Base-by-base conservation (phyloP, 23 tunicate genomes). In the Botrylloides violaceus region DNA sequence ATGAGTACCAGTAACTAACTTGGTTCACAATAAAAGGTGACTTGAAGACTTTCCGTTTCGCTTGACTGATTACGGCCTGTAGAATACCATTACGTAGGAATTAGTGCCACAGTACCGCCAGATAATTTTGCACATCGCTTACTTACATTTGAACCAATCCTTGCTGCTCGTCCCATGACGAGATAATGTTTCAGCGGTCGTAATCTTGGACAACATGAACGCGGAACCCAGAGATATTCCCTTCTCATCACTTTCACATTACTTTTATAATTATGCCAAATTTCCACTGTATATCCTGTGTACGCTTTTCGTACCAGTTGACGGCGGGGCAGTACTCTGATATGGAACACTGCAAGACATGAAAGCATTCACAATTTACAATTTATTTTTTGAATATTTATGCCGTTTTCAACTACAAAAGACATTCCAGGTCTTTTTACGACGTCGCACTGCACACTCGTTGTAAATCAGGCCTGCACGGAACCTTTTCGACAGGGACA, bases 171-270 rank as follows among this genome's bases (percentile, higher is more conserved):
- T 1, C 96, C 96, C 96, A 88, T 88, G 27, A 88, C 70, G 28
- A 88, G 77, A 64, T 88, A 88, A 18, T 88, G 66, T 37, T 83
- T 50, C 49, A 31, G 65, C n/a, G 88, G 88, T 28, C 96, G 80
- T 39, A 88, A 48, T 64, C 77, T 81, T 15, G 96, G 96, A 59
- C 96, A 88, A 66, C 96, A 88, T 24, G 74, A 77, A 58, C 80
- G 72, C 47, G 86, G 77, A 32, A 88, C 88, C 96, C 96, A 88
- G 32, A 88, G 27, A 61, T 81, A 88, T 38, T 88, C 96, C 32
- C 96, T 66, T 27, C 30, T 24, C 87, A 88, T 81, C 65, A 88
- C 35, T 59, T 76, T 74, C 58, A 88, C 77, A 43, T 53, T 57
- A 22, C 85, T 76, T 66, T 81, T 88, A 83, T 49, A 88, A 28